Base-by-base conservation (phyloP, 2,797 vertebrate genomes). In the Leuciscus waleckii region DNA sequence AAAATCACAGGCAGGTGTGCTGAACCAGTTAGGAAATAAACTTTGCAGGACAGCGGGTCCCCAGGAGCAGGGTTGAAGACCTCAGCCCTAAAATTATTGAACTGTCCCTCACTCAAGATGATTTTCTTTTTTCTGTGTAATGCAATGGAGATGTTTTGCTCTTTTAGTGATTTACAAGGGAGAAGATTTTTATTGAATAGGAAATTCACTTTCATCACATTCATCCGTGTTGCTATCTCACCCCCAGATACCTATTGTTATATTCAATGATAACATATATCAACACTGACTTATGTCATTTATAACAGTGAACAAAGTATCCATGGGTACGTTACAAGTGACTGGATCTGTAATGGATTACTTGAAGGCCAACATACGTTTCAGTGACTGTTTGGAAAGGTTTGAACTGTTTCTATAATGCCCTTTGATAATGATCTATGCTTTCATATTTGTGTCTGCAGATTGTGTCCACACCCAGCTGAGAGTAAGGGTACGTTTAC, bases 331-430 rank as follows among this genome's bases (percentile, higher is more conserved):
- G 80, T 90, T 95, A 35, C 87, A 88, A 14, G 23, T 92, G 61
- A 73, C 85, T 82, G 92, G 88, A 49, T 94, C 93, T 39, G 74
- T 90, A 43, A 84, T 92, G 3, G 91, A 94, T 4, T 90, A 94
- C 63, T 85, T 94, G 16, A 82, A 81, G 87, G 70, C 23, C n/a
- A 90, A 39, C 46, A 84, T 73, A 2, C 73, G 35, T 39, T 69
- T 76, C 16, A 8, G 82, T 37, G 39, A 90, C 70, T 88, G 56
- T 58, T 75, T 90, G 56, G 94, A 96, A 91, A 95, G 93, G 95
- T 96, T 85, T 35, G 26, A n/a, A 37, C 29, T 68, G 32, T 75
- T 19, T 63, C 79, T 7, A 3, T 76, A 26, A 69, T 1, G 46
- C 3, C 54, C 21, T 69, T 65, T 43, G 2, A n/a, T n/a, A 46